These are phyloP conservation scores for Pseudanteris insignis DNA, from an alignment of 2,888 invertebrate species.

Conservation along the genomic window DNA sequence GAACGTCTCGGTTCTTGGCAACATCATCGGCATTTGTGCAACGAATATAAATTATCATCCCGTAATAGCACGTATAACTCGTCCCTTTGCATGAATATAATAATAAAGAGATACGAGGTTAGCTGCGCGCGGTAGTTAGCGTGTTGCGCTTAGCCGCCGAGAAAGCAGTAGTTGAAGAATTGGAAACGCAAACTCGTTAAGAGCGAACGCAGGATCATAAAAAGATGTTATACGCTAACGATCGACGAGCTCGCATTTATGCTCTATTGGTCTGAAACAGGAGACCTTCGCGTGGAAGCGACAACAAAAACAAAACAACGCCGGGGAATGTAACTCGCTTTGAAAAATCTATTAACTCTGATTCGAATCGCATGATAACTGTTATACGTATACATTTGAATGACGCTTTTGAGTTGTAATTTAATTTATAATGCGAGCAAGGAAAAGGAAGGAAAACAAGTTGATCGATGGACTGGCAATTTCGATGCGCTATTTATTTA, in stretches of 20 bases:
- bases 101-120: constrained; percentile 34
- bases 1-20: constrained; percentile 39
- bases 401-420: constrained; percentile 15
- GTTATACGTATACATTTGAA: constrained; percentile 14
- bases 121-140: constrained; percentile 35
- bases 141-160: constrained; percentile 33
- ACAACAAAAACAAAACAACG: constrained; percentile 31
- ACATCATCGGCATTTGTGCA: constrained; percentile 37
- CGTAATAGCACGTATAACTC: constrained; percentile 38
- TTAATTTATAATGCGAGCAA: constrained; percentile 10
- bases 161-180: constrained; percentile 38
- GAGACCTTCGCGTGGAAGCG: constrained; percentile 33
- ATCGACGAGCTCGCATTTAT: constrained; percentile 44
- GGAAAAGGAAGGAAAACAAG: not conserved
- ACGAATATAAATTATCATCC: constrained; percentile 39
- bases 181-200: constrained; percentile 46
- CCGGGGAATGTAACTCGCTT: constrained; percentile 25
- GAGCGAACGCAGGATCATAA: constrained; percentile 43
- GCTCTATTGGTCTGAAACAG: constrained; percentile 43
- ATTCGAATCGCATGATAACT: constrained; percentile 30
- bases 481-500: constrained; percentile 2
- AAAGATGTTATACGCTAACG: constrained; percentile 45
- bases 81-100: constrained; percentile 37
- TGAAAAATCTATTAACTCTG: constrained; percentile 34
- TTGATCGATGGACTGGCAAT: constrained; percentile 8